phyloP scores from a whole-genome alignment of 2,888 invertebrate genomes.

The Neocrepidodera transversa region DNA sequence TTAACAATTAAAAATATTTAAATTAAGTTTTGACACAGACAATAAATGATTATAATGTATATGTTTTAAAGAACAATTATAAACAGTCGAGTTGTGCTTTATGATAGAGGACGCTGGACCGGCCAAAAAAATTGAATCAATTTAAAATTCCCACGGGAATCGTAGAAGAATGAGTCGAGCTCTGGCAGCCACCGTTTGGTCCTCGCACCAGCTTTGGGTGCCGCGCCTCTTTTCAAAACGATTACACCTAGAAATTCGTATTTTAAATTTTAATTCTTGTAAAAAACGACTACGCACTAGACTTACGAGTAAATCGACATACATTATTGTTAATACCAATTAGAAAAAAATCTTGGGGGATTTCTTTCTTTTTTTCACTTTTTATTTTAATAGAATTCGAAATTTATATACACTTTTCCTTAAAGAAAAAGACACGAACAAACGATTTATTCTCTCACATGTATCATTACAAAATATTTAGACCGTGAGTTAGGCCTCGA shows the following conservation, averaged over 20 bases:
- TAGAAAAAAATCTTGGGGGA: conserved; percentile 33
- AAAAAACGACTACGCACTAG: conserved; percentile 58
- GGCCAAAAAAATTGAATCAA: conserved; percentile 36
- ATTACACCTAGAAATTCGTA: conserved; percentile 56
- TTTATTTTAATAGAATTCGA: conserved; percentile 31
- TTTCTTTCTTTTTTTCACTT: conserved; percentile 10
- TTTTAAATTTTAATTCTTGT: conserved; percentile 49
- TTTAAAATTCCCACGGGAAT: conserved; percentile 31
- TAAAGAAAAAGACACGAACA: conserved; percentile 33
- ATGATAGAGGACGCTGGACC: conserved; percentile 46
- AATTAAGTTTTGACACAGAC: too few relatives aligned
- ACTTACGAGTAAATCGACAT: conserved; percentile 57
- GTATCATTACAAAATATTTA: conserved; percentile 40
- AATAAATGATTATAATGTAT: too few relatives aligned
- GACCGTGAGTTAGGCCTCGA: conserved; percentile 54
- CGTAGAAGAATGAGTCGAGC: conserved; percentile 47
- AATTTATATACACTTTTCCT: conserved; percentile 40
- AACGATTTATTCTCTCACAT: conserved; percentile 34
- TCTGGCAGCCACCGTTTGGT: conserved; percentile 56
- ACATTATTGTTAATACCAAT: conserved; percentile 52
- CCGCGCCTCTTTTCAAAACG: conserved; percentile 56
- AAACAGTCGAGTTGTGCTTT: conserved; percentile 24
- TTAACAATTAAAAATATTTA: too few relatives aligned
- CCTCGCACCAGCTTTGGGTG: conserved; percentile 60
- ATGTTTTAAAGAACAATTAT: too few relatives aligned